Base-by-base conservation (phyloP, 30 jellyfish, hydroid and myxozoan species). In the Hydractinia echinata region DNA sequence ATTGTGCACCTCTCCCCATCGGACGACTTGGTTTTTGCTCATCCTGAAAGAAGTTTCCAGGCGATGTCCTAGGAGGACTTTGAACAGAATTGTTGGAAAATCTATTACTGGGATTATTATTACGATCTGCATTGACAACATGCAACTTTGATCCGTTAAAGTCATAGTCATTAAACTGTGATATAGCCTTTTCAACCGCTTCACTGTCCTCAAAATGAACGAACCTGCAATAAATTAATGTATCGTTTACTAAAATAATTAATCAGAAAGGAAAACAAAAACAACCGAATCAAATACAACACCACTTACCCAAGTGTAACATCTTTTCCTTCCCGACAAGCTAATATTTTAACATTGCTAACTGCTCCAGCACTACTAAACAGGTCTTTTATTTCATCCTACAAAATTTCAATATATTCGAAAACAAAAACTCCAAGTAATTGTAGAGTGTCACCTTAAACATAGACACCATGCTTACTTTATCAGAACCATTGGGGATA, bases 301-400 rank as follows among this genome's bases (percentile, higher is more conserved):
- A 58, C 15, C 15, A 77, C 80, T 30, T 67, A 89, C 96, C 95
- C 81, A 51, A 89, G 67, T 4, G 96, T 89, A 21, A 84, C 86
- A 61, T 89, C 91, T 70, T 89, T 89, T 50, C 95, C 96, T 9
- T 89, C 96, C n/a, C 85, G 87, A 53, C 95, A 81, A 53, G 96
- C 88, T 72, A 89, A 81, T 10, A 89, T 79, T 70, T 82, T 89
- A 9, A 87, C 91, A 52, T 85, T 81, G 44, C 61, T 84, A 4
- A 84, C 73, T 11, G 66, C 82, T 4, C 96, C 96, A 89, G 76
- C 91, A 1, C 61, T 77, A 51, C 87, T 55, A 67, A 89, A 89
- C 71, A 79, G 5, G 18, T 52, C 55, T 58, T 58, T 58, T 58
- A 58, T 58, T 11, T 58, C 3, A 11, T 58, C 69, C 69, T 58